These are phyloP conservation scores for Eudasyphora cyanicolor DNA, from an alignment of 2,888 invertebrate genomes.

Conservation along the genomic window DNA sequence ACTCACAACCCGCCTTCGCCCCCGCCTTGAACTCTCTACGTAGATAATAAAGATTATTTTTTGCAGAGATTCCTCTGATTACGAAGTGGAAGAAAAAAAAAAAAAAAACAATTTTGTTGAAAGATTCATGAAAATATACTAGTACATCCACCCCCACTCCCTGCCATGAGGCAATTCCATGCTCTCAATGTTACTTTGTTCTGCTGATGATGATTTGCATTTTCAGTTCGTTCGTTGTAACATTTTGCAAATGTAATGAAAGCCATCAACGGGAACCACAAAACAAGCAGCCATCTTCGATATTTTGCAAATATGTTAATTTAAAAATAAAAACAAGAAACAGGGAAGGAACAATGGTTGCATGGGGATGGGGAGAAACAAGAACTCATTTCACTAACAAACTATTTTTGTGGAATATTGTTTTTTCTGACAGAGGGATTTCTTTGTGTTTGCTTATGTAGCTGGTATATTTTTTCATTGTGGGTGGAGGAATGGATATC, in stretches of 20 bases:
- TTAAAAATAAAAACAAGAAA: neutral
- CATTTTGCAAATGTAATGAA: conserved; percentile 28
- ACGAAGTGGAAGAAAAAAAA: neutral
- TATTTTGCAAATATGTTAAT: conserved; percentile 6
- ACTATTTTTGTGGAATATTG: neutral
- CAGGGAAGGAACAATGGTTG: neutral
- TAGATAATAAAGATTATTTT: conserved; percentile 15
- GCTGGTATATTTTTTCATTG: neutral
- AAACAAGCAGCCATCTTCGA: conserved; percentile 2
- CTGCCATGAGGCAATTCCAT: neutral
- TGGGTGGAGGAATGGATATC: neutral
- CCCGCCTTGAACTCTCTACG: neutral
- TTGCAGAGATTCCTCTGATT: neutral
- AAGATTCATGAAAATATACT: neutral
- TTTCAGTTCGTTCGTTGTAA: conserved; percentile 10
- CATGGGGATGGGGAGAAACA: neutral
- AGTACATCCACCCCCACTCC: neutral
- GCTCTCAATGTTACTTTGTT: conserved; percentile 21
- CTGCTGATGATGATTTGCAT: conserved; percentile 17
- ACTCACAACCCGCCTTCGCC: neutral
- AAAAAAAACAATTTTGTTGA: neutral
- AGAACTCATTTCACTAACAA: too few species aligned
- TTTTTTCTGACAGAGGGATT: neutral
- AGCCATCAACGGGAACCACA: too few species aligned
- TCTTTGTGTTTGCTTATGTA: neutral